Percentiles rank a stretch among this genome's conserved stretches.
Conservation (phyloP, 2,113 vertebrate species). For the Melozone crissalis region DNA sequence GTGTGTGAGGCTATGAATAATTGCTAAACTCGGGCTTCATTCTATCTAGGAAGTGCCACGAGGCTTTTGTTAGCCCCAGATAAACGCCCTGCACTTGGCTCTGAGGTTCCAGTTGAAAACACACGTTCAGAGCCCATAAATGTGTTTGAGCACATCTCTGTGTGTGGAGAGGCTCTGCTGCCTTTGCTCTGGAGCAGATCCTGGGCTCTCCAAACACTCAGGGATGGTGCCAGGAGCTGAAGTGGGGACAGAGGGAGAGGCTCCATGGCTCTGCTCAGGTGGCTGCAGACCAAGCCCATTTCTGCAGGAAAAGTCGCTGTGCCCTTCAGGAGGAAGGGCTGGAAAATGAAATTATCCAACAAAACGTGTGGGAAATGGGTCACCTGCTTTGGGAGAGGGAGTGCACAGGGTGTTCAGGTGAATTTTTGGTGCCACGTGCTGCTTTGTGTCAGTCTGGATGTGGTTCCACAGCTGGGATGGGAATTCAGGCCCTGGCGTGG, state of each 20-base stretch:
- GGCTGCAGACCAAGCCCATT: not conserved
- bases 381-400: not conserved
- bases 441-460: not conserved
- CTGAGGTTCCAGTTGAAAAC: not conserved
- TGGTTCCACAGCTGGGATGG: not conserved
- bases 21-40: not conserved
- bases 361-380: not conserved
- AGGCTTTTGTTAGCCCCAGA: conserved; percentile 10
- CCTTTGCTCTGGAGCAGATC: not conserved
- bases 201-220: not conserved
- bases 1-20: conserved; percentile 39
- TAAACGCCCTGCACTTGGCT: not conserved
- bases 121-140: not conserved
- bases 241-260: not conserved
- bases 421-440: not conserved
- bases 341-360: not conserved
- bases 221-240: not conserved
- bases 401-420: not conserved
- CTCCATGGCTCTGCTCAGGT: accelerated
- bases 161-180: not conserved
- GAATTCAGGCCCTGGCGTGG: not conserved
- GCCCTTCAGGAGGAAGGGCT: not conserved
- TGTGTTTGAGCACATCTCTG: not conserved
- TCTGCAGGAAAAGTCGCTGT: not conserved
- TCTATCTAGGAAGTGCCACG: not conserved